Base-by-base conservation (phyloP, 2,888 invertebrate species). In the Synergus japonicus region DNA sequence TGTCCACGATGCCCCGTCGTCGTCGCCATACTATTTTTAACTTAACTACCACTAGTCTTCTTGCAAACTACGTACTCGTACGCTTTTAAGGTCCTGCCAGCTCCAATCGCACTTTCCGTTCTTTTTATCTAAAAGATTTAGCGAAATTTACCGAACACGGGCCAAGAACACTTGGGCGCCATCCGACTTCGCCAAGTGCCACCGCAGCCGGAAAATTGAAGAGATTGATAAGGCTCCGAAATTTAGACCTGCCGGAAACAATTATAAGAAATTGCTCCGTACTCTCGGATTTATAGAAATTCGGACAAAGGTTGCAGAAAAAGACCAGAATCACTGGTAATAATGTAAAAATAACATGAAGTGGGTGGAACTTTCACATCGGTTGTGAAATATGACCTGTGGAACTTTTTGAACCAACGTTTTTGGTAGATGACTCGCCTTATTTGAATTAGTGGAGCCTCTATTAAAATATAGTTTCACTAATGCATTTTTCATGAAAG, bases 11-110 rank as follows among this genome's bases (percentile, higher is more conserved):
- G 63, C 49, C 67, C 5, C 37, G 77, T 64, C 77, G 37, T 44
- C 29, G 79, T 64, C 69, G 58, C 13, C 54, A 73, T 65, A 64
- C 77, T 79, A 77, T 84, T 83, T 78, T 82, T 79, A 81, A 73
- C 73, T 73, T 73, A 73, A 73, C 73, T 58, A 63, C 63, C 63
- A 29, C 63, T 13, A 29, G 22, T 5, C 63, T 10, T 18, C 63
- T 63, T 5, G 63, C 63, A 12, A 63, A 63, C 49, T 49, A 49
- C 15, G 49, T 13, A 49, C 12, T 49, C 49, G 49, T 49, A 49
- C 15, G 49, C 49, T 49, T 49, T 67, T 67, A 67, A 73, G 54
- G 37, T 37, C n/a, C 54, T 54, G 73, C 73, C 73, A 73, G 49
- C 7, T 54, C 49, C 73, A 73, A 58, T 73, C n/a, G 22, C 29